Conservation (phyloP, 2,797 vertebrate genomes). For the Rhabdophis nuchalis region DNA sequence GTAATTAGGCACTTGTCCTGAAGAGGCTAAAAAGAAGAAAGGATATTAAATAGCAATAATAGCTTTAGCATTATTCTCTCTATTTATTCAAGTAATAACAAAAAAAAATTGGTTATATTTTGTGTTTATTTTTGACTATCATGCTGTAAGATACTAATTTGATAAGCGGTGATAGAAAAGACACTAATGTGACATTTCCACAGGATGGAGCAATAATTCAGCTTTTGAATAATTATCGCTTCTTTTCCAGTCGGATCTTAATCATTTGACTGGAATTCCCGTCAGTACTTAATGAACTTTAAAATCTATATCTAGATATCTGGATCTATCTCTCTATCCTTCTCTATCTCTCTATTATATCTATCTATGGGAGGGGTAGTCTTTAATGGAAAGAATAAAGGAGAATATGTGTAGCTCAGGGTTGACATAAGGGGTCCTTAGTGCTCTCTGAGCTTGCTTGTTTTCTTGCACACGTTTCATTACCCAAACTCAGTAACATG, state of each 20-base stretch:
- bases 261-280: background rate
- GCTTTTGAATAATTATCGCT: background rate
- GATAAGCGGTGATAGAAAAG: background rate
- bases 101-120: background rate
- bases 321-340: no score
- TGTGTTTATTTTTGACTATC: background rate
- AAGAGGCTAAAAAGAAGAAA: background rate
- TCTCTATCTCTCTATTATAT: no score
- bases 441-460: background rate
- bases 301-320: background rate
- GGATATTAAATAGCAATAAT: background rate
- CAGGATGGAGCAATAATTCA: background rate
- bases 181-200: background rate
- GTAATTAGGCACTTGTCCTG: background rate
- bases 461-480: background rate
- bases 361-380: no score
- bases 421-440: background rate
- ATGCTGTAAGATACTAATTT: background rate
- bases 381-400: no score
- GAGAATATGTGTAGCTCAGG: background rate
- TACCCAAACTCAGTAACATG: background rate
- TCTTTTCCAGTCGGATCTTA: background rate
- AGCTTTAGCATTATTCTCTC: background rate
- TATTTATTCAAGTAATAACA: background rate
- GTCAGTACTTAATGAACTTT: background rate